A percentile compares a stretch with the other conserved stretches of the same genome.
Evolutionary conservation across 1,140 invertebrate species (phyloP).

Genomic region (Hermatobates lingyangjiaoensis): DNA sequence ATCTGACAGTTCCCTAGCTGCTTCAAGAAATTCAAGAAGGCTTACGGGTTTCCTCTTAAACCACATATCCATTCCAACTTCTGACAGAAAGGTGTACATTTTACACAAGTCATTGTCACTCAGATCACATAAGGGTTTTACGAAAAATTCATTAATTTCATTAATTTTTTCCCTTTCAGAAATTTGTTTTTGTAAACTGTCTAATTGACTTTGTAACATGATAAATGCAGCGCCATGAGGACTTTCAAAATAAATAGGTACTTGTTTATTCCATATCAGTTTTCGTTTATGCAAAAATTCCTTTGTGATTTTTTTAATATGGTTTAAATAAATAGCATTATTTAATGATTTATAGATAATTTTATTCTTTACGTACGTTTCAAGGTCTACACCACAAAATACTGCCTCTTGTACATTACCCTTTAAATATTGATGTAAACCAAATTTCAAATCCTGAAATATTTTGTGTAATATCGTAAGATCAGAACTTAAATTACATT

Average conservation of each 20-base stretch:
- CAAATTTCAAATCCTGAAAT: neutral
- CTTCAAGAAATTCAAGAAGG: neutral
- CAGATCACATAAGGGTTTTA: neutral
- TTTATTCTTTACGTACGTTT: neutral
- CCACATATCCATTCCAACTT: neutral
- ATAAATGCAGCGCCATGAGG: neutral
- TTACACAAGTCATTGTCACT: neutral
- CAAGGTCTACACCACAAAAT: neutral
- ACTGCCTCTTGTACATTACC: neutral
- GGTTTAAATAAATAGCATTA: neutral
- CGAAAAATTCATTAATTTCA: neutral
- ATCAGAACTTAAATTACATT: no score
- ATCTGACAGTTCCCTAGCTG: neutral
- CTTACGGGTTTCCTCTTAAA: neutral
- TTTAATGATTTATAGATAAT: neutral
- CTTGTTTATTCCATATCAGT: neutral
- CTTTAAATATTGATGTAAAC: neutral
- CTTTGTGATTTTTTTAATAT: neutral
- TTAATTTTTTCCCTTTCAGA: neutral
- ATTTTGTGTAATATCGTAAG: neutral
- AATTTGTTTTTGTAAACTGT: neutral
- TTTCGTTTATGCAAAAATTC: neutral
- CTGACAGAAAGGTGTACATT: neutral
- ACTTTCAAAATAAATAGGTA: neutral
- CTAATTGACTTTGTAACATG: neutral